Percentiles rank a stretch among this genome's conserved stretches.
These are phyloP conservation scores for Ornithoptera priamus DNA, from an alignment of 2,888 invertebrate species.

Conservation along the genomic window DNA sequence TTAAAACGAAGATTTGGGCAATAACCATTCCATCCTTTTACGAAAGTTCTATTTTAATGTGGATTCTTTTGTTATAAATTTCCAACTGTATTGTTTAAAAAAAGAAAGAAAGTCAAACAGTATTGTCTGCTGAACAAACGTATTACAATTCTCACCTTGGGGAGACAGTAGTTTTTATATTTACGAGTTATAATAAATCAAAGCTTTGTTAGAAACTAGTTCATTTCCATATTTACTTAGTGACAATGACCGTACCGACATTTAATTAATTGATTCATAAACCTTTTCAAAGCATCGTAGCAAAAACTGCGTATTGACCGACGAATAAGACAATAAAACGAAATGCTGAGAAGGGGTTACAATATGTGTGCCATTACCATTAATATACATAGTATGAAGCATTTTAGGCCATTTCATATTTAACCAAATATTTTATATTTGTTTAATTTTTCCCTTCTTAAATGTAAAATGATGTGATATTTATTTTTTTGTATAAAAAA, in stretches of 20 bases:
- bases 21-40: slow-evolving; percentile 13
- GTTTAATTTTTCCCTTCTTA: not conserved
- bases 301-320: slow-evolving; percentile 75
- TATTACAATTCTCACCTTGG: slow-evolving; percentile 68
- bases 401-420: slow-evolving; percentile 44
- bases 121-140: slow-evolving; percentile 45
- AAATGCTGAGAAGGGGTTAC: slow-evolving; percentile 71
- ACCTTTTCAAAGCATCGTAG: slow-evolving; percentile 67
- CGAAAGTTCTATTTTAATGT: slow-evolving; percentile 10
- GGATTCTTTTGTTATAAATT: slow-evolving; percentile 11
- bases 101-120: slow-evolving; percentile 29
- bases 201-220: slow-evolving; percentile 64
- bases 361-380: slow-evolving; percentile 59
- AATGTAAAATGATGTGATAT: no score
- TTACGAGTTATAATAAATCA: slow-evolving; percentile 67
- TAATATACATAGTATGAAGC: slow-evolving; percentile 65
- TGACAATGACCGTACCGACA: slow-evolving; percentile 76
- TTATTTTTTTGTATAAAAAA: no score
- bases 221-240: slow-evolving; percentile 76
- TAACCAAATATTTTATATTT: not conserved
- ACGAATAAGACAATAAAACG: slow-evolving; percentile 74
- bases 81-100: slow-evolving; percentile 22
- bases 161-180: slow-evolving; percentile 50
- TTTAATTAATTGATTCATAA: slow-evolving; percentile 80
- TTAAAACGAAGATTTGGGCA: slow-evolving; percentile 9